phyloP scores from a whole-genome alignment of 2,888 invertebrate genomes.

The Lepidonotus clava region DNA sequence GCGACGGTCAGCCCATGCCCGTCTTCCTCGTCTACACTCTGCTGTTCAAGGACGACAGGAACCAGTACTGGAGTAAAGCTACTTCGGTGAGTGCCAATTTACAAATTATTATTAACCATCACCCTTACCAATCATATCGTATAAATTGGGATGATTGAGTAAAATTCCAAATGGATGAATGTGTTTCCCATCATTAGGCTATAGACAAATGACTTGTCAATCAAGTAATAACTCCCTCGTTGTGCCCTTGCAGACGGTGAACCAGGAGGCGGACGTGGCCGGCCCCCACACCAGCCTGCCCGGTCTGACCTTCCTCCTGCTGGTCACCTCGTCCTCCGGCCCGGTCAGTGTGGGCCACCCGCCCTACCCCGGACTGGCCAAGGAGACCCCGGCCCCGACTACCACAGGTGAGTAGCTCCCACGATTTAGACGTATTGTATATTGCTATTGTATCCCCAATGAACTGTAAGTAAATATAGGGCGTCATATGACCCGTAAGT shows the following conservation, averaged over 20 bases:
- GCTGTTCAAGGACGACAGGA: not conserved
- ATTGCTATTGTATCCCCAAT: too few relatives aligned
- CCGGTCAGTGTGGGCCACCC: not conserved
- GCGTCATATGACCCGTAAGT: too few relatives aligned
- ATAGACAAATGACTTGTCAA: not conserved
- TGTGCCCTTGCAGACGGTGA: not conserved
- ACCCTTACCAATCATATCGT: too few relatives aligned
- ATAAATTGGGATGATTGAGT: not conserved
- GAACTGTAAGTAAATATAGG: too few relatives aligned
- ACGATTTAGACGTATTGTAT: too few relatives aligned
- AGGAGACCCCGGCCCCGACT: not conserved
- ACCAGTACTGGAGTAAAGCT: constrained; percentile 2
- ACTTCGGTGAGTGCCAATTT: constrained; percentile 6
- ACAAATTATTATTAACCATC: too few relatives aligned
- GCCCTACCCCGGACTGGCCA: constrained; percentile 11
- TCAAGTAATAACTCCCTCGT: not conserved
- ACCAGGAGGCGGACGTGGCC: not conserved
- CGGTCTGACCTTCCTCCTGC: not conserved
- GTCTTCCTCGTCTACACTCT: constrained; percentile 36
- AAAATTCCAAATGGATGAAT: not conserved
- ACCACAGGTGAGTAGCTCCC: not conserved
- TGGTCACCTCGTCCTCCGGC: not conserved
- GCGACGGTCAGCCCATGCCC: not conserved
- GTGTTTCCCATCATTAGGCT: not conserved
- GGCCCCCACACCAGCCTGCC: not conserved